Evolutionary conservation across 2,888 invertebrate species (phyloP).

Genomic region (Margaritifera margaritifera): DNA sequence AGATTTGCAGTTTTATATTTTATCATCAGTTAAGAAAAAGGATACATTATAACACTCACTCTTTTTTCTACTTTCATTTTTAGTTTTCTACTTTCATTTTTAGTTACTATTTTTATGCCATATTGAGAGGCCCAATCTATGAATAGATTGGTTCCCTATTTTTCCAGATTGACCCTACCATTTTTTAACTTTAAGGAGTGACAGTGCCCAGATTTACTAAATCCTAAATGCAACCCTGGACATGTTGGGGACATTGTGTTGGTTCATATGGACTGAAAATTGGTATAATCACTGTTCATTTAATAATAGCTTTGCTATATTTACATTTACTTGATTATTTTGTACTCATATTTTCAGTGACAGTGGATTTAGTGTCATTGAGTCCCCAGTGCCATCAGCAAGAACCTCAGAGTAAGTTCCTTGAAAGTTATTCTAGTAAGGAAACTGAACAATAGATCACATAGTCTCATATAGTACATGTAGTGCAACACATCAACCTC

Average conservation of each 20-base stretch:
- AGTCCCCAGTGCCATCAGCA: constrained; percentile 65
- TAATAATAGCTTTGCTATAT: background rate
- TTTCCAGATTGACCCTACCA: background rate
- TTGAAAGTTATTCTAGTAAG: background rate
- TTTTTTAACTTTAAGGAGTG: background rate
- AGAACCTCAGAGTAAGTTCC: constrained; percentile 64
- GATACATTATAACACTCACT: too few species aligned
- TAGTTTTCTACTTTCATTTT: too few species aligned
- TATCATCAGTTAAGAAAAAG: too few species aligned
- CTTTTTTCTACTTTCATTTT: too few species aligned
- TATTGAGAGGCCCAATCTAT: background rate
- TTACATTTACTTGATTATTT: constrained; percentile 7
- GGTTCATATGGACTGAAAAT: background rate
- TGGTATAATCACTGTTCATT: background rate
- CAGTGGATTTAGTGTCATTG: constrained; percentile 62
- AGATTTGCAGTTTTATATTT: too few species aligned
- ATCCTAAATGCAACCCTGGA: background rate
- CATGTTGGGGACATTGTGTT: background rate
- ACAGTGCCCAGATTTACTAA: background rate
- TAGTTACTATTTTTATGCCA: too few species aligned
- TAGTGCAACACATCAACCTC: too few species aligned
- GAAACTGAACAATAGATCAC: background rate
- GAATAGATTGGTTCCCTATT: background rate
- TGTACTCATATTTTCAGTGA: constrained; percentile 45
- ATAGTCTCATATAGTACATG: too few species aligned